Evolutionary conservation across 2,797 vertebrate species (phyloP).

Genomic region (Chloroceryle amazona): DNA sequence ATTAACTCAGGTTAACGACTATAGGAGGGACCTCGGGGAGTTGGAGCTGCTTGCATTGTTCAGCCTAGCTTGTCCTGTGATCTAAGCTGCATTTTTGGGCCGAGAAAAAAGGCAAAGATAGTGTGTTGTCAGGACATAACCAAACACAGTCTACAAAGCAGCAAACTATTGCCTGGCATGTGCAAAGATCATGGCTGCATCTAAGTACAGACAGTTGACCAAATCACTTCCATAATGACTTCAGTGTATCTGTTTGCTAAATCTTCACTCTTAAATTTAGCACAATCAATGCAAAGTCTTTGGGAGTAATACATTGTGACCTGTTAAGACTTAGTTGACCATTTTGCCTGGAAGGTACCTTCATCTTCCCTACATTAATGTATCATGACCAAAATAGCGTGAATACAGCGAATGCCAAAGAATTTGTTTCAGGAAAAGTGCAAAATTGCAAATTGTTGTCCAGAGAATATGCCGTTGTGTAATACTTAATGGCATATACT

Average conservation of each 20-base stretch:
- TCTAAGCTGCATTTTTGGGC: neutral
- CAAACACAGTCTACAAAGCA: neutral
- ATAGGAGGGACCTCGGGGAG: neutral
- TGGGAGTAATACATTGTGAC: neutral
- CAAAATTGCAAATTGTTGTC: neutral
- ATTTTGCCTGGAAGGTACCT: neutral
- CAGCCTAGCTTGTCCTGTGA: neutral
- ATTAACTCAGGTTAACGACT: slow-evolving; percentile 29
- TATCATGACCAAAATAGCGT: neutral
- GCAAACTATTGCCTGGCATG: accelerated
- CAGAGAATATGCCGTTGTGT: neutral
- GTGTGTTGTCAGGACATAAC: neutral
- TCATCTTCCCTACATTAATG: neutral
- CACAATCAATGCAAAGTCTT: neutral
- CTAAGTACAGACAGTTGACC: neutral
- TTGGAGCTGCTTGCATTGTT: neutral
- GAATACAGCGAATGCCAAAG: neutral
- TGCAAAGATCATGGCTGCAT: neutral
- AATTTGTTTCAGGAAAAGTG: neutral
- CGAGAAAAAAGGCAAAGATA: neutral
- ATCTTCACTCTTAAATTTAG: neutral
- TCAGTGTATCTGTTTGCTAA: neutral
- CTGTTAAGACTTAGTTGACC: neutral
- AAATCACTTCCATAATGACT: neutral
- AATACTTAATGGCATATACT: neutral